These are phyloP conservation scores for Kryptolebias marmoratus DNA, from an alignment of 2,113 vertebrate species.

Conservation along the genomic window DNA sequence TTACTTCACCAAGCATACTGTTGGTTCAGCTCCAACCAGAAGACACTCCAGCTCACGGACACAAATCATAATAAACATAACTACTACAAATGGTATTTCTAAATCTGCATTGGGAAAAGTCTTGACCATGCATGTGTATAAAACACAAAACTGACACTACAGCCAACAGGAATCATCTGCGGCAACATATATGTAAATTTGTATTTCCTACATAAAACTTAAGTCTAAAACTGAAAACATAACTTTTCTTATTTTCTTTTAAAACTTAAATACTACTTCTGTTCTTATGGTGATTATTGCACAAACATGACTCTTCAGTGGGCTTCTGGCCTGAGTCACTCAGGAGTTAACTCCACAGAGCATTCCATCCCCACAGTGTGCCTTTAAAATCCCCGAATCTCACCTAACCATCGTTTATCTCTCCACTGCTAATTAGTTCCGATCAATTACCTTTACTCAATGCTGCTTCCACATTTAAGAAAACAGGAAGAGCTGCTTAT, in stretches of 20 bases:
- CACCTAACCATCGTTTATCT: conserved; percentile 74
- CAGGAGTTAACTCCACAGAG: conserved; percentile 60
- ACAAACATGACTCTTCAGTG: conserved; percentile 35
- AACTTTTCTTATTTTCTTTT: neutral
- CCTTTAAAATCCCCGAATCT: conserved; percentile 63
- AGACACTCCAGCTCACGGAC: conserved; percentile 3
- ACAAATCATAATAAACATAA: conserved; percentile 21
- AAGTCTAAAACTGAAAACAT: neutral
- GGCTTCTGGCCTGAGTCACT: conserved; percentile 14
- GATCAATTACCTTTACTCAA: conserved; percentile 75
- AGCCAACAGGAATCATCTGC: neutral
- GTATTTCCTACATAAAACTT: neutral
- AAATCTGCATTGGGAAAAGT: neutral
- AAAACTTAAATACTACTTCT: neutral
- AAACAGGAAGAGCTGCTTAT: conserved; percentile 71
- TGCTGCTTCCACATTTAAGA: conserved; percentile 59
- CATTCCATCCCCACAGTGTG: conserved; percentile 49
- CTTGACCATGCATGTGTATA: neutral
- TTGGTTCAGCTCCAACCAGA: conserved; percentile 19
- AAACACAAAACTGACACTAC: neutral
- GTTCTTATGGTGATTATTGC: conserved; percentile 33
- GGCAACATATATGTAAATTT: neutral
- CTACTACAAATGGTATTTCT: neutral
- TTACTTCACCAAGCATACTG: conserved; percentile 19
- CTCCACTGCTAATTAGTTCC: conserved; percentile 70